These are phyloP conservation scores for Lysandra coridon DNA, from an alignment of 2,888 invertebrate genomes.

Conservation along the genomic window DNA sequence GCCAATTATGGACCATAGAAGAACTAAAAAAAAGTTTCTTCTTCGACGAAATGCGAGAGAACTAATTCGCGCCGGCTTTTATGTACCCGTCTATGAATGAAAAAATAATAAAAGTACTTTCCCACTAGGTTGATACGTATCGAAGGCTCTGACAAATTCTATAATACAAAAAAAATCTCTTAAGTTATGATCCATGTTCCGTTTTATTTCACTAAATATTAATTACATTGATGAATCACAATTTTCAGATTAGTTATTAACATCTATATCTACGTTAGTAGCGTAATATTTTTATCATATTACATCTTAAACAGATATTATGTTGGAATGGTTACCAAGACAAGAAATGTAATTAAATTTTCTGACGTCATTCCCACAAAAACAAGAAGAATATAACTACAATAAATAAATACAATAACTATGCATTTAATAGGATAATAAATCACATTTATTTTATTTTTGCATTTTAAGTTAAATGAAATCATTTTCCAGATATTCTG, in stretches of 20 bases:
- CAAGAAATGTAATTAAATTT: not conserved
- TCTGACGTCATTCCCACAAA: not conserved
- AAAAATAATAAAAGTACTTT: too few relatives aligned
- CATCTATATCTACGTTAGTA: not conserved
- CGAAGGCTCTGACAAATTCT: too few relatives aligned
- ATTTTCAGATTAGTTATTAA: not conserved
- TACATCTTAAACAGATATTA: not conserved
- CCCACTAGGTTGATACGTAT: too few relatives aligned
- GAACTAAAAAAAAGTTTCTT: too few relatives aligned
- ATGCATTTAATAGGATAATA: not conserved
- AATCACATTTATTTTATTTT: conserved; percentile 13
- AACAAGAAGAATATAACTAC: not conserved
- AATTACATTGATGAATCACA: not conserved
- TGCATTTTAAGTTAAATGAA: not conserved
- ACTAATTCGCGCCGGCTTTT: too few relatives aligned
- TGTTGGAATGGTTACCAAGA: not conserved
- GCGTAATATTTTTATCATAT: not conserved
- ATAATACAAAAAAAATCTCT: not conserved
- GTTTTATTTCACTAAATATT: not conserved
- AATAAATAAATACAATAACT: not conserved
- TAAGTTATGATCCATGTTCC: not conserved
- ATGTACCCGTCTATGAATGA: too few relatives aligned
- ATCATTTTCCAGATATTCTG: not conserved
- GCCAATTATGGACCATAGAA: too few relatives aligned
- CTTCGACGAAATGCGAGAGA: too few relatives aligned